These are phyloP conservation scores for Bombus turneri DNA, from an alignment of 1,140 invertebrate species.

Conservation along the genomic window DNA sequence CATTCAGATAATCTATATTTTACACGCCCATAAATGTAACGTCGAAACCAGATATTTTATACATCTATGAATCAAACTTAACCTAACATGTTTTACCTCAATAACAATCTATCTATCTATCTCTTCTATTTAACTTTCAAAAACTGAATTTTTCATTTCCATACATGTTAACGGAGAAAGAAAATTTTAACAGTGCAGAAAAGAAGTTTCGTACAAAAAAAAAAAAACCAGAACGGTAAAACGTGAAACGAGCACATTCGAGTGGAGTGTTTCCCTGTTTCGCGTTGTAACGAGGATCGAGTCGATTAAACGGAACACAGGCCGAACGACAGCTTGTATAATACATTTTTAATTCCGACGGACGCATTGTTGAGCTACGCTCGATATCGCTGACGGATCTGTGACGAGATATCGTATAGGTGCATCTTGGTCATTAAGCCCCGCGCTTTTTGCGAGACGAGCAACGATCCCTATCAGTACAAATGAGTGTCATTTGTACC, in stretches of 20 bases:
- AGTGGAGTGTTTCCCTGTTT: constrained; percentile 7
- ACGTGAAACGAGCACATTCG: neutral
- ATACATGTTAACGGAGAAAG: neutral
- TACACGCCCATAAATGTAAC: no score
- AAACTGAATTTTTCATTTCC: no score
- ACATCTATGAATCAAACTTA: neutral
- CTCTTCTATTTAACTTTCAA: no score
- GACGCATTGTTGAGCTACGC: constrained; percentile 53
- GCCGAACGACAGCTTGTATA: constrained; percentile 68
- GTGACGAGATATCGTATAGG: constrained; percentile 77
- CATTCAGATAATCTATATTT: neutral
- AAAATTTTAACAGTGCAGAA: neutral
- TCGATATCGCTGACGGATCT: constrained; percentile 79
- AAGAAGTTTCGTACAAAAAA: no score
- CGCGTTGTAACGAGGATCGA: constrained; percentile 21
- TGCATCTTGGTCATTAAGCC: constrained; percentile 79
- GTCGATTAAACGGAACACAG: constrained; percentile 41
- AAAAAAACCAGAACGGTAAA: neutral
- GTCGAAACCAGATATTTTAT: neutral
- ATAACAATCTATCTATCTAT: no score
- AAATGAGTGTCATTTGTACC: constrained; percentile 77
- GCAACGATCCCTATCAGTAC: constrained; percentile 77
- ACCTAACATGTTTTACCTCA: no score
- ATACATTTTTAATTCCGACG: constrained; percentile 80
- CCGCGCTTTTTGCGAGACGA: constrained; percentile 71